Base-by-base conservation (phyloP, 2,888 invertebrate genomes). In the Luperina nickerlii region DNA sequence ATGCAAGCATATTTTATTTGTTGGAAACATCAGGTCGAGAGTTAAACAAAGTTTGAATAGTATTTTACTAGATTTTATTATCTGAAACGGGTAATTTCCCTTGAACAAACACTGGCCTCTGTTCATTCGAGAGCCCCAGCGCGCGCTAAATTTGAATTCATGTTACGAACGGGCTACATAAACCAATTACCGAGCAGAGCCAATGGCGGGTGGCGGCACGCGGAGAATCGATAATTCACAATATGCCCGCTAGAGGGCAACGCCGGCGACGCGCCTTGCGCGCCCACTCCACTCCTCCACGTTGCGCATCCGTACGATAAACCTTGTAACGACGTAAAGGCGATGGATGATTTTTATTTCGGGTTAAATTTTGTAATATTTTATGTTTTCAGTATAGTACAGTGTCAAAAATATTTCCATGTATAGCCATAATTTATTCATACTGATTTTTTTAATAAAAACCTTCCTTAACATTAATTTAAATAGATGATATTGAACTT, bases 91-190 rank as follows among this genome's bases (percentile, higher is more conserved):
- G 92, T 95, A 95, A 95, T 94, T 95, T 95, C 88, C 93, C 90
- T 91, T 89, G 91, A 92, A 93, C 92, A 94, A 94, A 94, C 92
- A 94, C 93, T 93, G 92, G 88, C 90, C 92, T 93, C 91, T 92
- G 93, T 95, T 93, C 92, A 92, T 93, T 94, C 90, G 92, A 93
- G 92, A 91, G 93, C 91, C 93, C 93, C 93, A 92, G 93, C 95
- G 95, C 96, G 95, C 96, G 96, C 95, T 95, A 96, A 96, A 96
- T 96, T 96, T 96, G 95, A 96, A 96, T 96, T 96, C 96, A 96
- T 96, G 96, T 94, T 96, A 95, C 95, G 95, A 96, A 95, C 95
- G 92, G 94, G 93, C 95, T 93, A 94, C 95, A 95, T 96, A 96
- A 96, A 96, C 96, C 96, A 96, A 96, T 96, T 96, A 96, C 94